Percentiles rank a stretch among this genome's conserved stretches.
phyloP scores from a whole-genome alignment of 2,113 vertebrate genomes.

The Phyllostomus hastatus region DNA sequence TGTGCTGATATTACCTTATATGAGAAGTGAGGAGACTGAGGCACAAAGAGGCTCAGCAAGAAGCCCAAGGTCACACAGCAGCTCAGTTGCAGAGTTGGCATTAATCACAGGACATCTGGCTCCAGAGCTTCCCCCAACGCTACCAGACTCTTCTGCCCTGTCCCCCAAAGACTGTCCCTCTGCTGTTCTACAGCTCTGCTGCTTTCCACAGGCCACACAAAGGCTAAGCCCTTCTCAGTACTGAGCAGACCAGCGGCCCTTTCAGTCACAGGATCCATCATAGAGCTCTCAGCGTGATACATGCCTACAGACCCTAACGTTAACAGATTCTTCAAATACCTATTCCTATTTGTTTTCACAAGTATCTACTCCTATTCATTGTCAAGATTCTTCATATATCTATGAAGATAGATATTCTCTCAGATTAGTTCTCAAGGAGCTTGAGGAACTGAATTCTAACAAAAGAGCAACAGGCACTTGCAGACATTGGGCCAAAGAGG shows the following conservation, averaged over 20 bases:
- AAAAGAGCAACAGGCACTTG: no score
- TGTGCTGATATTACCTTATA: not conserved
- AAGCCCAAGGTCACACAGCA: not conserved
- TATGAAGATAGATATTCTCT: not conserved
- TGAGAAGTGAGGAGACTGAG: not conserved
- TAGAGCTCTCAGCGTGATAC: not conserved
- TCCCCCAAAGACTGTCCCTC: not conserved
- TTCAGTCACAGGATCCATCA: not conserved
- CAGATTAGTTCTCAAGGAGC: not conserved
- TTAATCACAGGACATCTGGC: not conserved
- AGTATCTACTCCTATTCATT: no score
- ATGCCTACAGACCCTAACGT: not conserved
- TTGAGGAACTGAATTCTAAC: not conserved
- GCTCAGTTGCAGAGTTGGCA: not conserved
- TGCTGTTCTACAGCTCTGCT: no score
- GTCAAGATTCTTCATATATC: not conserved
- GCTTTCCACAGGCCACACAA: not conserved
- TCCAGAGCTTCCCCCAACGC: not conserved
- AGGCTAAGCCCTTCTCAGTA: not conserved
- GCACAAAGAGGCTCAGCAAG: not conserved
- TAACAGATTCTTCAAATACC: not conserved
- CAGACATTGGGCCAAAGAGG: not conserved
- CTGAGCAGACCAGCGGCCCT: not conserved
- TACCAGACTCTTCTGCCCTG: not conserved
- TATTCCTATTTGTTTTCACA: no score